These are phyloP conservation scores for Orthosia incerta DNA, from an alignment of 2,888 invertebrate species.

Conservation along the genomic window DNA sequence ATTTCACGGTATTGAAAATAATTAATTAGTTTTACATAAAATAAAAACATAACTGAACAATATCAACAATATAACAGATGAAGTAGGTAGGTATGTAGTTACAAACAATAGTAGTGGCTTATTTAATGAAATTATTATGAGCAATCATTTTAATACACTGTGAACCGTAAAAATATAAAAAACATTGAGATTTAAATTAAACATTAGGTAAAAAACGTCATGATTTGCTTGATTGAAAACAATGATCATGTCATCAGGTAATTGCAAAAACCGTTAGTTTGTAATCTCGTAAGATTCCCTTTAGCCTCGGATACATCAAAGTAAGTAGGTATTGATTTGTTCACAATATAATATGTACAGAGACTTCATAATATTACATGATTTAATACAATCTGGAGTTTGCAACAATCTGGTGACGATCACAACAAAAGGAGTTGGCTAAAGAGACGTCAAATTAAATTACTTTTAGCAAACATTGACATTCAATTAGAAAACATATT, in stretches of 20 bases:
- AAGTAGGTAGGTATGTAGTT: conserved; percentile 3
- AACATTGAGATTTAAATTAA: conserved; percentile 8
- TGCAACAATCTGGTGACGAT: neutral
- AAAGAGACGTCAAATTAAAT: neutral
- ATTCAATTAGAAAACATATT: conserved; percentile 23
- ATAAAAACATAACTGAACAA: neutral
- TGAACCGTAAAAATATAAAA: conserved; percentile 6
- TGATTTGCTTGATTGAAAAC: neutral
- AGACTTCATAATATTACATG: no score
- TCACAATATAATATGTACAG: no score
- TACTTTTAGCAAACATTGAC: conserved; percentile 6
- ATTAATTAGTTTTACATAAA: neutral
- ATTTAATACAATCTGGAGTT: no score
- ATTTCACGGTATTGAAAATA: neutral
- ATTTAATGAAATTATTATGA: conserved; percentile 26
- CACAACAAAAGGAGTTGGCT: conserved; percentile 3
- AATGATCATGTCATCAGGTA: neutral
- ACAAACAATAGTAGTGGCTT: conserved; percentile 15
- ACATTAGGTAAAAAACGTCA: neutral
- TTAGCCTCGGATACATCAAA: no score
- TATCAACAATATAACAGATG: neutral
- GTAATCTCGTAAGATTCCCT: no score
- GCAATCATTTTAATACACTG: conserved; percentile 35
- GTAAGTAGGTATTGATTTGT: no score
- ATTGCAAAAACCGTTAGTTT: no score